These are phyloP conservation scores for Sebastes vulpes DNA, from an alignment of 2,797 vertebrate species.

Conservation along the genomic window DNA sequence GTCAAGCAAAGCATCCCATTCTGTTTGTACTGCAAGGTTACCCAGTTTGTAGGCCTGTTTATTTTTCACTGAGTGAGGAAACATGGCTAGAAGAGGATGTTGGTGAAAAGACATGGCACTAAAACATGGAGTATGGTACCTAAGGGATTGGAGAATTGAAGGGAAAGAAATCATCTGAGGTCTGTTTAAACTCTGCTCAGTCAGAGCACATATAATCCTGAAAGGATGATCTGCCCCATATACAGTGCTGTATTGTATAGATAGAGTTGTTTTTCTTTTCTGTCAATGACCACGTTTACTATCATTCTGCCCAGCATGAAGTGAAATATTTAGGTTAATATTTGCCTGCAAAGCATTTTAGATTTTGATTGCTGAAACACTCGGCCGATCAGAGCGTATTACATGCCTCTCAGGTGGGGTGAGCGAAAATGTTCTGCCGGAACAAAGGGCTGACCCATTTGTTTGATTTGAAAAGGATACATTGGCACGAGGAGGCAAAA, in stretches of 20 bases:
- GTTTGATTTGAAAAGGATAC: conserved; percentile 63
- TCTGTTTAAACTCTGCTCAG: conserved; percentile 53
- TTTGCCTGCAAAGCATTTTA: conserved; percentile 42
- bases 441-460: conserved; percentile 69
- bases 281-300: conserved; percentile 37
- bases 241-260: conserved; percentile 34
- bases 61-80: conserved; percentile 18
- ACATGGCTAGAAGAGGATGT: conserved; percentile 17
- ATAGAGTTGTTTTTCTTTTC: conserved; percentile 41
- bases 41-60: conserved; percentile 30
- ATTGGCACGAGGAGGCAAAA: conserved; percentile 33
- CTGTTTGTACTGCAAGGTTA: conserved; percentile 22
- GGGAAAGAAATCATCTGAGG: conserved; percentile 35
- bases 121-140: conserved; percentile 29
- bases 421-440: conserved; percentile 45
- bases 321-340: conserved; percentile 35
- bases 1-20: background rate
- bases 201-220: conserved; percentile 46
- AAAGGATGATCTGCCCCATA: conserved; percentile 42
- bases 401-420: conserved; percentile 46
- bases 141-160: conserved; percentile 21
- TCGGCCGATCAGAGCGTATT: conserved; percentile 53
- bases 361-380: conserved; percentile 32
- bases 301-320: conserved; percentile 21
- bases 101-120: conserved; percentile 6